Evolutionary conservation across 1,140 invertebrate genomes (phyloP), one percentile per base, ranked within the genome.

Genomic region (Drosophila lacertosa): DNA sequence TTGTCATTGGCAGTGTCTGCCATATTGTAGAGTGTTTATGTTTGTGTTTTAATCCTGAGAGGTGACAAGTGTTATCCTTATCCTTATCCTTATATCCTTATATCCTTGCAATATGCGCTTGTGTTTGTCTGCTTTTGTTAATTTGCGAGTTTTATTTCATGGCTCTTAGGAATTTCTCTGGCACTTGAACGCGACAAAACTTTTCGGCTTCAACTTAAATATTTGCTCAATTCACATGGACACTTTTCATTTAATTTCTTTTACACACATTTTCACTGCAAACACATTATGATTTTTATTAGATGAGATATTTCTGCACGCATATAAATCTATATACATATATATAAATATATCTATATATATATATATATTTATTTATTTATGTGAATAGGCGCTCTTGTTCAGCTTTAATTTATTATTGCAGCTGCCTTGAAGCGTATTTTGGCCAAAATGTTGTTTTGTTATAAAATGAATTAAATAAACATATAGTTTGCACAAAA

Each of bases 1-100:
- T 62, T 62, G 62, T 86, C 80, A 66, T 63, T 77, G 81, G 82
- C 81, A 78, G 82, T 50, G 75, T 90, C 89, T 72, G 80, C 89
- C 89, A 90, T 90, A 77, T 76, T 79, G 75, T 62, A 33, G 50
- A 70, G 47, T 65, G 42, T 63, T 75, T 79, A 66, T 64, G 54
- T 74, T 48, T 45, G 55, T 71, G 47, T 78, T 79, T 70, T 86
- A 78, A 77, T 75, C 74, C 78, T 77, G 70, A 68, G 64, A 71
- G 68, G 37, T 71, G 77, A 63, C 65, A 50, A 76, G 50, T 77
- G 48, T 72, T 74, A 70, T 77, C 58, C 63, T 75, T 63, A 65
- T 54, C 58, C 39, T 62, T 57, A 75, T 72, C 48, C n/a, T n/a
- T n/a, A n/a, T 74, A 70, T 77, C 58, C 63, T 75, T 63, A 65